Evolutionary conservation across 1,140 invertebrate genomes (phyloP), one percentile per base, ranked within the genome.

Genomic region (Ostrea denselamellosa): DNA sequence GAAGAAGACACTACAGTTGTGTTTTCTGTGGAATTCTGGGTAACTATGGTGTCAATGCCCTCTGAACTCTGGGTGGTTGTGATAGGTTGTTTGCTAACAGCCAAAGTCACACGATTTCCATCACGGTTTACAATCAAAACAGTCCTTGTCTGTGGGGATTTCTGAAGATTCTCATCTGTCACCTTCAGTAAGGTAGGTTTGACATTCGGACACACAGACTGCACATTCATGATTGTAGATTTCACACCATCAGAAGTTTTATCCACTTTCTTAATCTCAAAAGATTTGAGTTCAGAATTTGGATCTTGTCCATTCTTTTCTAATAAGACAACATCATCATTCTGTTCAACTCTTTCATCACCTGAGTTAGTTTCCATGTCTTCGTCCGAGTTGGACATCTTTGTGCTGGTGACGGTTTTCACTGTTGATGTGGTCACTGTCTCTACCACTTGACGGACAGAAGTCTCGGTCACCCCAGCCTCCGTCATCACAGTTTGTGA

Each of bases 91-190:
- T 92, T 88, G 81, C 91, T 90, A 12, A 94, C 90, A 68, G 92
- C 91, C 54, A 94, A 89, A 9, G 92, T 94, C 71, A 94, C 93
- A 84, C 93, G 93, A 34, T 91, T 90, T 17, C 93, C 93, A 12
- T 93, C 93, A 56, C 92, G 91, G 86, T 94, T 93, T 9, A 94
- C 90, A 28, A 93, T 88, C 58, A 94, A 87, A 53, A 94, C 92
- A 58, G 93, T 94, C 71, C 92, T 88, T 34, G 92, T 92, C 56
- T 89, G 88, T 25, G 89, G 77, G 83, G 68, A 84, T 53, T 86
- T 92, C 56, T 89, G 88, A 22, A 86, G 34, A 87, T 58, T 84
- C 8, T 86, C 65, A 12, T 87, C 88, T 71, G 89, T n/a, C 14
- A 65, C 87, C 85, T 93, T 91, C 34, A 92, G 86, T 7, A 91